These are phyloP conservation scores for Astropecten irregularis DNA, from an alignment of 53 echinoderm and acorn worm species.

Conservation along the genomic window DNA sequence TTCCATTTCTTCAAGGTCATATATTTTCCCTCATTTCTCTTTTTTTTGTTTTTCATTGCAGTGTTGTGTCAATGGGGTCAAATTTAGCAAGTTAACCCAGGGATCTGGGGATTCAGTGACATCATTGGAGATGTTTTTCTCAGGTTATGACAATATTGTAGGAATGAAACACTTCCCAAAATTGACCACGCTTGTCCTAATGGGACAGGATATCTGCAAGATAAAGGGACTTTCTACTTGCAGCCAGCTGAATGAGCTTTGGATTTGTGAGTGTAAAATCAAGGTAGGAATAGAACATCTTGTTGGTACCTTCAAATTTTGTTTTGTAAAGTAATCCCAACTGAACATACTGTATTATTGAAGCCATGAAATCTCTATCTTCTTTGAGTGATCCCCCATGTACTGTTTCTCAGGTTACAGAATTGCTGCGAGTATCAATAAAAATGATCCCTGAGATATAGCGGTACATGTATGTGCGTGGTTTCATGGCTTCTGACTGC, in stretches of 20 bases:
- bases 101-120: slow-evolving; percentile 66
- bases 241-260: slow-evolving; percentile 81
- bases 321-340: too few species aligned
- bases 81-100: slow-evolving; percentile 70
- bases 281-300: slow-evolving; percentile 63
- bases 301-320: too few species aligned
- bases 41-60: slow-evolving; percentile 38
- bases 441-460: too few species aligned
- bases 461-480: too few species aligned
- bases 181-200: slow-evolving; percentile 72
- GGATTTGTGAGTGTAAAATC: slow-evolving; percentile 95
- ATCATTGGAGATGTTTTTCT: slow-evolving; percentile 91
- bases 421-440: too few species aligned
- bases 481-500: too few species aligned
- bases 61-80: slow-evolving; percentile 92
- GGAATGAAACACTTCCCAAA: slow-evolving; percentile 85
- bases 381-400: too few species aligned
- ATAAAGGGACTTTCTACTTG: slow-evolving; percentile 70
- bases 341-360: too few species aligned
- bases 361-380: too few species aligned
- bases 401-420: too few species aligned
- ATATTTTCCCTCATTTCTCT: too few species aligned
- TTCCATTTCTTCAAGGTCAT: too few species aligned
- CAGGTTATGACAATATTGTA: slow-evolving; percentile 81
- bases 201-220: slow-evolving; percentile 82